Evolutionary conservation across 2,113 vertebrate species (phyloP).

Genomic region (Pteruthius melanotis): DNA sequence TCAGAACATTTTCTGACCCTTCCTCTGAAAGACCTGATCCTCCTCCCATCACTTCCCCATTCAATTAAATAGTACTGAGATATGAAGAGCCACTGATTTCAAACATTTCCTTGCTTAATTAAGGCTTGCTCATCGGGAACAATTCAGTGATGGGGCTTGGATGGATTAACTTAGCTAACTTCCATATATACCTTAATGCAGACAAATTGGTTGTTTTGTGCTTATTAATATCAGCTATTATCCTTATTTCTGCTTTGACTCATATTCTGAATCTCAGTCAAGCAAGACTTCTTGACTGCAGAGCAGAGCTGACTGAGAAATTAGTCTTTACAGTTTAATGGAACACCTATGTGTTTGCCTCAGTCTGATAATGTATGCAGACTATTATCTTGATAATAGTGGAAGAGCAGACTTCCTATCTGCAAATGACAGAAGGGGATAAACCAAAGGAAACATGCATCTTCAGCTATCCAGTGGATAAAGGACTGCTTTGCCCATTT

Average conservation of each 20-base stretch:
- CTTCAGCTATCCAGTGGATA: background rate
- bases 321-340: background rate
- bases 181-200: background rate
- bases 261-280: slow-evolving; percentile 15
- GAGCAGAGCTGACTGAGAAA: background rate
- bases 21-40: background rate
- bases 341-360: background rate
- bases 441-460: background rate
- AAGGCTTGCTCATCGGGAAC: background rate
- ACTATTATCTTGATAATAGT: background rate
- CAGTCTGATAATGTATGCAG: background rate
- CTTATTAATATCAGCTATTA: slow-evolving; percentile 12
- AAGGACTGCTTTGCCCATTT: background rate
- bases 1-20: background rate
- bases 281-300: slow-evolving; percentile 10
- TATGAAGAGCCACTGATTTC: background rate
- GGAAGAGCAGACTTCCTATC: background rate
- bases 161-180: background rate
- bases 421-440: background rate
- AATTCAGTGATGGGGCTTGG: background rate
- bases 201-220: slow-evolving; percentile 7
- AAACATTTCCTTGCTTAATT: background rate
- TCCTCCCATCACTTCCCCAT: background rate
- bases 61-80: background rate
- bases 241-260: slow-evolving; percentile 46